A percentile compares a stretch with the other conserved stretches of the same genome.
Conservation (phyloP, 1,140 invertebrate species). For the Achatina immaculata region DNA sequence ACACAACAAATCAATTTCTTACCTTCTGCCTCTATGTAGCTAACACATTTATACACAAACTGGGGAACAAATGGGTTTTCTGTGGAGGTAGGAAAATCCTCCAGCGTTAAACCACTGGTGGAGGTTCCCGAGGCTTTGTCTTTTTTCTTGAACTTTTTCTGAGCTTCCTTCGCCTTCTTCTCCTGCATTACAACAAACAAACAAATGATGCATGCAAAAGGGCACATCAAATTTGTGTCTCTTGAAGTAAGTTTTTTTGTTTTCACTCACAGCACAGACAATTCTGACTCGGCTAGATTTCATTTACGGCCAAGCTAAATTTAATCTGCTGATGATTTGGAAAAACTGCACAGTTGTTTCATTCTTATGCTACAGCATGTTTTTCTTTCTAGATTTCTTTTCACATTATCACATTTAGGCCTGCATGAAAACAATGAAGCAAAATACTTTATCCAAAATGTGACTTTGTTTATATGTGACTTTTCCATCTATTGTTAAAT, state of each 20-base stretch:
- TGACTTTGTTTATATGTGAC: too few species aligned
- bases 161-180: constrained; percentile 80
- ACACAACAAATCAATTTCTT: constrained; percentile 21
- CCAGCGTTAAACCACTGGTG: constrained; percentile 70
- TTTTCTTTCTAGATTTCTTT: too few species aligned
- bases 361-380: too few species aligned
- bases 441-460: too few species aligned
- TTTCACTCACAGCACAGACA: too few species aligned
- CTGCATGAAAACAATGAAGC: too few species aligned
- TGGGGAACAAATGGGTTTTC: constrained; percentile 81
- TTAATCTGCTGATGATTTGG: too few species aligned
- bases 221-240: background rate
- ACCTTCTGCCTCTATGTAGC: constrained; percentile 87
- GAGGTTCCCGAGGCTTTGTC: constrained; percentile 70
- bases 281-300: too few species aligned
- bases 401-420: too few species aligned
- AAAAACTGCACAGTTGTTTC: too few species aligned
- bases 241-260: background rate
- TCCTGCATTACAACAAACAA: constrained; percentile 61
- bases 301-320: too few species aligned
- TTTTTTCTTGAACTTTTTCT: constrained; percentile 79
- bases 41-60: constrained; percentile 94
- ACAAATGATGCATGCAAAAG: background rate
- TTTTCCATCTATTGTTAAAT: too few species aligned
- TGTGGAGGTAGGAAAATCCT: constrained; percentile 79